Base-by-base conservation (phyloP, 2,113 vertebrate species). In the Gadus chalcogrammus region DNA sequence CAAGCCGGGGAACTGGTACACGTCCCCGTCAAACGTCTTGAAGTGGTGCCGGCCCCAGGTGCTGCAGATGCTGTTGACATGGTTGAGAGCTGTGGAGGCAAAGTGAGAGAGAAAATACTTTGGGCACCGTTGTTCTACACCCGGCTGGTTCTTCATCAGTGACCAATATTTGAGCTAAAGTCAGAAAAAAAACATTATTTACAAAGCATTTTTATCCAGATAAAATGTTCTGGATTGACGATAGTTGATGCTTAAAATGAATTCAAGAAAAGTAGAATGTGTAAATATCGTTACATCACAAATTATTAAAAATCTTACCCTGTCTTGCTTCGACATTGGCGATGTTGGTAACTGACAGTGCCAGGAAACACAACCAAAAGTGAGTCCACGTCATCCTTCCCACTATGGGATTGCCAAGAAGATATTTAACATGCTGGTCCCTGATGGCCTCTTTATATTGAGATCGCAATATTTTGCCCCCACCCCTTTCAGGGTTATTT, bases 21-120 rank as follows among this genome's bases (percentile, higher is more conserved):
- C 0, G 0, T 94, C 93, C 0, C 97, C 96, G 52, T 99, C 97
- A 15, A 98, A 99, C 0, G 96, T 96, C 92, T 95, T 97, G 86
- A 94, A 98, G 84, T 98, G 94, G 73, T 94, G 90, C 72, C 94
- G 89, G 9, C 97, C 97, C 97, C 97, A 99, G 3, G 95, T 94
- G 83, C 97, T 99, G 88, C 97, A 99, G 91, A 98, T 94, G 70
- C 65, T 93, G 80, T 93, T 88, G 62, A 93, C 85, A 24, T 98
- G 96, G 91, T 89, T 95, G 22, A 71, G 90, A 80, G 87, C 93
- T 97, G 79, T 8, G 27, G 18, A 61, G 24, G 28, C 42, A 52
- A 65, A 66, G 20, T 35, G 61, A 20, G 24, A 12, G 24, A 35
- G 31, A 35, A 35, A 35, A 35, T 35, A 4, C 6, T 5, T 7